Base-by-base conservation (phyloP, 2,113 vertebrate genomes). In the Oncorhynchus kisutch region DNA sequence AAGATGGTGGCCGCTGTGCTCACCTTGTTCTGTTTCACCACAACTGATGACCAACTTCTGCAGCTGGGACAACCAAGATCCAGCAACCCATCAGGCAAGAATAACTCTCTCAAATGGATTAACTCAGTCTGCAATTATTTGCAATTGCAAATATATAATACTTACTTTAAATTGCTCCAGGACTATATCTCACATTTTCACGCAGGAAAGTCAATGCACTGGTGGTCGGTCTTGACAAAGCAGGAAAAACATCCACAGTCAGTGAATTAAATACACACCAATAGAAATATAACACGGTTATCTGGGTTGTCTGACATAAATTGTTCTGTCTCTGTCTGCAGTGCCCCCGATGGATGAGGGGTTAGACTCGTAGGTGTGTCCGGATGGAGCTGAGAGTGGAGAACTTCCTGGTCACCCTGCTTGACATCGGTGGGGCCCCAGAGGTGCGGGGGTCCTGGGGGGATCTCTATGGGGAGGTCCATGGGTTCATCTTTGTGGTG, bases 401-500 rank as follows among this genome's bases (percentile, higher is more conserved):
- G 68, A 93, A 95, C 81, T 95, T 95, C 54, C 87, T 95, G 84
- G 93, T 98, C 78, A 95, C 92, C 0, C 70, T 99, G 85, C 49
- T 97, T 83, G 96, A 98, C 3, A 87, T 95, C 0, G 93, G 93
- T 0, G 95, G 96, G 27, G 89, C 79, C 0, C 82, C 57, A 2
- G 92, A 94, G 72, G 80, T 78, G 2, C 91, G 84, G 48, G 85
- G 85, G 12, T 25, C 67, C 73, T 97, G 97, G 96, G 93, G 82
- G 73, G 89, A 92, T 74, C 92, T 91, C 86, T 96, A 92, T 0
- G 16, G 90, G 2, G 78, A 83, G 0, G 94, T 94, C 0, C 94
- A 98, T 0, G 96, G 96, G 65, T 57, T 98, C 7, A 88, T 98
- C 86, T 99, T 98, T 66, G 93, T 98, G 29, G 87, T 98, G 77